A percentile compares a stretch with the other conserved stretches of the same genome.
These are phyloP conservation scores for Limenitis camilla DNA, from an alignment of 2,888 invertebrate species.

Conservation along the genomic window DNA sequence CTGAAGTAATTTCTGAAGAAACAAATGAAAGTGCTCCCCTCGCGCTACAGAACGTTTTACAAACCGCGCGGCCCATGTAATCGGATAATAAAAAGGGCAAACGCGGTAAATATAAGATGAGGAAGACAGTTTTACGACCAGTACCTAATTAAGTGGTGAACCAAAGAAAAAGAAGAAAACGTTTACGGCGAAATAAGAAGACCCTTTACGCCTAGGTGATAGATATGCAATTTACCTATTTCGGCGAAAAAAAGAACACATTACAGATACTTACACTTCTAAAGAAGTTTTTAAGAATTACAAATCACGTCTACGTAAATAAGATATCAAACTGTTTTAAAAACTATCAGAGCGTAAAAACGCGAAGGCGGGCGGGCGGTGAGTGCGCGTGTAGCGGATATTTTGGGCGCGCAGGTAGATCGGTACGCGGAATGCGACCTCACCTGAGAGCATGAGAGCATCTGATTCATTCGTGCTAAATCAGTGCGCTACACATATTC, in stretches of 20 bases:
- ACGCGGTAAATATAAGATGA: conserved; percentile 76
- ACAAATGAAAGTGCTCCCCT: conserved; percentile 74
- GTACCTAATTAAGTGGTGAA: conserved; percentile 74
- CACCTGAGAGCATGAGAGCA: conserved; percentile 65
- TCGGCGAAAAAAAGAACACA: neutral
- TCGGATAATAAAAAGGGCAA: conserved; percentile 76
- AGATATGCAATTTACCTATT: conserved; percentile 28
- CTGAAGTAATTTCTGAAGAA: conserved; percentile 70
- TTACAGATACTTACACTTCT: too few relatives aligned
- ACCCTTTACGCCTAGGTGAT: conserved; percentile 28
- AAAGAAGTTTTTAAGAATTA: too few relatives aligned
- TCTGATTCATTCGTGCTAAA: conserved; percentile 69
- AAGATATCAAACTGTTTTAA: conserved; percentile 23
- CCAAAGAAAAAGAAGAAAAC: conserved; percentile 66
- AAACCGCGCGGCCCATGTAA: conserved; percentile 72
- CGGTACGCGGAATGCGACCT: conserved; percentile 66
- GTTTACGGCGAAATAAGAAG: conserved; percentile 47
- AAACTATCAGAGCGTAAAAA: conserved; percentile 44
- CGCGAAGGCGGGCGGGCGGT: conserved; percentile 38
- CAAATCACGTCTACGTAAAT: too few relatives aligned
- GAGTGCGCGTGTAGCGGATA: conserved; percentile 51
- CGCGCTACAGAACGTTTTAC: conserved; percentile 64
- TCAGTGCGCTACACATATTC: conserved; percentile 61
- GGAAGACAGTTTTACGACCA: conserved; percentile 75
- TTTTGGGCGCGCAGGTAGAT: conserved; percentile 69